Conservation (phyloP, 1,140 invertebrate species). For the Hormaphis cornu region DNA sequence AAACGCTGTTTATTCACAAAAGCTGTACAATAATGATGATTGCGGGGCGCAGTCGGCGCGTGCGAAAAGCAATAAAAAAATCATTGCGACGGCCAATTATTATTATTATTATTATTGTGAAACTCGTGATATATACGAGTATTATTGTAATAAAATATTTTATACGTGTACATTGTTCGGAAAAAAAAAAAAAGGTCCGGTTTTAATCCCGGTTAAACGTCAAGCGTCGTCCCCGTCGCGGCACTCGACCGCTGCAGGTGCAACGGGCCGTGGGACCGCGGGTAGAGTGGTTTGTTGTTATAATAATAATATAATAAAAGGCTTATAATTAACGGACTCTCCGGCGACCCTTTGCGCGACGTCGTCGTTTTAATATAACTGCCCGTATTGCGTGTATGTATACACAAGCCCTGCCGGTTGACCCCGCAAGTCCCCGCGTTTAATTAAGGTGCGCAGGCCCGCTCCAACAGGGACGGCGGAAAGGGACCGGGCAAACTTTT, state of each 20-base stretch:
- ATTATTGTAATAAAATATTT: no score
- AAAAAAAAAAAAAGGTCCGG: slow-evolving; percentile 5
- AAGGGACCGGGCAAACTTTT: slow-evolving; percentile 26
- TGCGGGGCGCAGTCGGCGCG: no score
- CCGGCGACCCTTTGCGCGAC: slow-evolving; percentile 10
- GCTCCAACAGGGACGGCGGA: not conserved
- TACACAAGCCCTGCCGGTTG: slow-evolving; percentile 19
- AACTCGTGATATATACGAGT: no score
- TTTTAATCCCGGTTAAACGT: slow-evolving; percentile 30
- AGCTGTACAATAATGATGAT: no score
- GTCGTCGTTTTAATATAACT: slow-evolving; percentile 29
- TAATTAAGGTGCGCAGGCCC: slow-evolving; percentile 31
- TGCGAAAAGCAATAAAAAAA: slow-evolving; percentile 20
- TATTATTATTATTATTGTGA: slow-evolving; percentile 10
- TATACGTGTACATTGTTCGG: no score
- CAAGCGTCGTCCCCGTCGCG: not conserved
- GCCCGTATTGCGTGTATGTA: no score
- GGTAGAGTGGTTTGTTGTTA: slow-evolving; percentile 13
- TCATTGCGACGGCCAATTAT: slow-evolving; percentile 27
- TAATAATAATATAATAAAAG: slow-evolving; percentile 33
- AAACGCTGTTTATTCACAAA: no score
- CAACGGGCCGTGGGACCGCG: not conserved
- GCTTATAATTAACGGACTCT: slow-evolving; percentile 32
- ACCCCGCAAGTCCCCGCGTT: slow-evolving; percentile 5
- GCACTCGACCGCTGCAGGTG: not conserved